These are phyloP conservation scores for Ceyx cyanopectus DNA, from an alignment of 2,113 vertebrate species.

Conservation along the genomic window DNA sequence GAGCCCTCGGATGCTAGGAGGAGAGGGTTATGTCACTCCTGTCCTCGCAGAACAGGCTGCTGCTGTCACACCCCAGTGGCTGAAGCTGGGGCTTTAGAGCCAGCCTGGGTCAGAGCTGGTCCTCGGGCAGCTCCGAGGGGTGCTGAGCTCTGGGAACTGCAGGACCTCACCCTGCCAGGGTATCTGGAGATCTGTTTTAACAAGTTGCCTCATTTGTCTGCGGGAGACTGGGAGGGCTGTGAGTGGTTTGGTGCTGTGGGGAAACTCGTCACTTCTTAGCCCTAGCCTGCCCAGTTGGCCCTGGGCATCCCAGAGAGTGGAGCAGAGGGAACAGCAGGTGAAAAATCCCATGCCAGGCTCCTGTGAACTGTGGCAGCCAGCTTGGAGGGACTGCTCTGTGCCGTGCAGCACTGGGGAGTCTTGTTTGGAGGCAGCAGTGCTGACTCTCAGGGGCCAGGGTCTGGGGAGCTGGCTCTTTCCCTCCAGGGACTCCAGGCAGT, in stretches of 20 bases:
- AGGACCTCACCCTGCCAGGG: not conserved
- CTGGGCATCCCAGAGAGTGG: not conserved
- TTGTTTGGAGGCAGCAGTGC: not conserved
- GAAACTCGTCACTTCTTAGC: not conserved
- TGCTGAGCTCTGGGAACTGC: not conserved
- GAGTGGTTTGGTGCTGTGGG: not conserved
- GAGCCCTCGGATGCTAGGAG: not conserved
- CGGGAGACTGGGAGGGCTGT: not conserved
- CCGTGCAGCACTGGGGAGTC: not conserved
- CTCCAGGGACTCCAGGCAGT: not conserved
- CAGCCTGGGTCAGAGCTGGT: not conserved
- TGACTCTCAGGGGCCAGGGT: not conserved
- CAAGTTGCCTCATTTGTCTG: not conserved
- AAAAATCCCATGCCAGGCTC: not conserved
- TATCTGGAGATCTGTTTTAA: not conserved
- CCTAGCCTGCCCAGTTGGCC: not conserved
- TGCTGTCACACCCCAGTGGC: no score
- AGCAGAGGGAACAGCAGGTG: not conserved
- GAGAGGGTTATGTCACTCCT: constrained; percentile 41
- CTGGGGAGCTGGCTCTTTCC: accelerated
- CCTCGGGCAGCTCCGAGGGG: not conserved
- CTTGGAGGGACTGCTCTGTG: accelerated
- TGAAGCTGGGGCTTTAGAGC: no score
- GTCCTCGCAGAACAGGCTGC: not conserved
- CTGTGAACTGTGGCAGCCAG: not conserved